Percentiles rank a stretch among this genome's conserved stretches.
phyloP scores from a whole-genome alignment of 1,140 invertebrate species.

The Drosophila arawakana region DNA sequence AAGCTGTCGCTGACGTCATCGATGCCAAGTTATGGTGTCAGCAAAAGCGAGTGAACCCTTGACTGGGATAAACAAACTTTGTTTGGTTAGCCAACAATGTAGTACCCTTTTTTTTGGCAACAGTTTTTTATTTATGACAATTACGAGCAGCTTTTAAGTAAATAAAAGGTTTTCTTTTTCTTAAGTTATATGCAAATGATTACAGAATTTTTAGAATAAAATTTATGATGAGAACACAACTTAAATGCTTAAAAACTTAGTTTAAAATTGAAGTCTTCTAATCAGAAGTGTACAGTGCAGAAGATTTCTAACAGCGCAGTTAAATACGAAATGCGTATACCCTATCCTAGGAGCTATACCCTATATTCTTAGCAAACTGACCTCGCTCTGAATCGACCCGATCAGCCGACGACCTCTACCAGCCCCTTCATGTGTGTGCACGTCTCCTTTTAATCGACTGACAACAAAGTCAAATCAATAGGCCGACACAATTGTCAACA shows the following conservation, averaged over 20 bases:
- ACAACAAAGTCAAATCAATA: constrained; percentile 24
- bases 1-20: constrained; percentile 52
- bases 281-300: too few relatives aligned
- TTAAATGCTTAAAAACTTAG: too few relatives aligned
- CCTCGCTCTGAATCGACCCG: constrained; percentile 4
- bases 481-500: constrained; percentile 48
- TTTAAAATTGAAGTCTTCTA: too few relatives aligned
- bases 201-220: too few relatives aligned
- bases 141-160: too few relatives aligned
- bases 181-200: too few relatives aligned
- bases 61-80: background rate
- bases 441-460: constrained; percentile 7
- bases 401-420: constrained; percentile 8
- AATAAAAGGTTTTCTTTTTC: too few relatives aligned
- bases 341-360: background rate
- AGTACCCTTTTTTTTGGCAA: too few relatives aligned
- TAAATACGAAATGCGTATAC: background rate
- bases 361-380: background rate
- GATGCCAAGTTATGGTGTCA: background rate
- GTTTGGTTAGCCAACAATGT: too few relatives aligned
- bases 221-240: too few relatives aligned
- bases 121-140: too few relatives aligned
- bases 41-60: constrained; percentile 28
- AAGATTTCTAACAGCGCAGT: background rate
- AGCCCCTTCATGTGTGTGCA: constrained; percentile 5